These are phyloP conservation scores for Nyleta sp. DNA, from an alignment of 2,888 invertebrate species.

Conservation along the genomic window DNA sequence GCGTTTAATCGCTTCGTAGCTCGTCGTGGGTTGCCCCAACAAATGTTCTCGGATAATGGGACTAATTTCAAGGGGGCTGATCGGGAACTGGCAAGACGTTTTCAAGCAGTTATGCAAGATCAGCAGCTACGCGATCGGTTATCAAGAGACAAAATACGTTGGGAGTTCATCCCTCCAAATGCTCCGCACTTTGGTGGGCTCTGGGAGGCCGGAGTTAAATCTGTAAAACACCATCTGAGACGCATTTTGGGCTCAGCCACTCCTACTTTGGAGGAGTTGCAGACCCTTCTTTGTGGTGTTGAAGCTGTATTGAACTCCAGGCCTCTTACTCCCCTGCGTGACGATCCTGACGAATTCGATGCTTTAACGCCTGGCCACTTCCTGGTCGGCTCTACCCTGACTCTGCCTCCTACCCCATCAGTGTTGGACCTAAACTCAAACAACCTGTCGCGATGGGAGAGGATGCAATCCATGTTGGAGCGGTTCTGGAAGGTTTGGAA, in stretches of 20 bases:
- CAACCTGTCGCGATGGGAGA: not conserved
- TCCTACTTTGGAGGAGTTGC: conserved; percentile 1
- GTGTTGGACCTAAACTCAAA: not conserved
- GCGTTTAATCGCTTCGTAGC: not conserved
- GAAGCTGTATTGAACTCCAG: too few species aligned
- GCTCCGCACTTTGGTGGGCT: too few species aligned
- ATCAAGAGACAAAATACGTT: not conserved
- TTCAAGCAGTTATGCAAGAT: not conserved
- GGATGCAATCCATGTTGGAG: too few species aligned
- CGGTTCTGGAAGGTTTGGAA: not conserved
- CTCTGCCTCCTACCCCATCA: not conserved
- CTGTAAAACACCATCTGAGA: not conserved
- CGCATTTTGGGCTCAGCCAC: not conserved
- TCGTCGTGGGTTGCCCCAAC: not conserved
- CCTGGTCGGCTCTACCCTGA: not conserved
- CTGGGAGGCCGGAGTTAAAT: too few species aligned
- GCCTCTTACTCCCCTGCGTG: too few species aligned
- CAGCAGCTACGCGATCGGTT: too few species aligned
- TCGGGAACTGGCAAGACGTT: not conserved
- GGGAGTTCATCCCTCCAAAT: not conserved
- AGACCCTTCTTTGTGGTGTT: too few species aligned
- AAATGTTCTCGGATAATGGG: not conserved
- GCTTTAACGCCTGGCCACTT: too few species aligned
- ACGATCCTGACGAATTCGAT: too few species aligned
- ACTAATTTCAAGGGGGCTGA: not conserved